A percentile compares a stretch with the other conserved stretches of the same genome.
Evolutionary conservation across 2,113 vertebrate species (phyloP).

Genomic region (Campylomormyrus numenius): DNA sequence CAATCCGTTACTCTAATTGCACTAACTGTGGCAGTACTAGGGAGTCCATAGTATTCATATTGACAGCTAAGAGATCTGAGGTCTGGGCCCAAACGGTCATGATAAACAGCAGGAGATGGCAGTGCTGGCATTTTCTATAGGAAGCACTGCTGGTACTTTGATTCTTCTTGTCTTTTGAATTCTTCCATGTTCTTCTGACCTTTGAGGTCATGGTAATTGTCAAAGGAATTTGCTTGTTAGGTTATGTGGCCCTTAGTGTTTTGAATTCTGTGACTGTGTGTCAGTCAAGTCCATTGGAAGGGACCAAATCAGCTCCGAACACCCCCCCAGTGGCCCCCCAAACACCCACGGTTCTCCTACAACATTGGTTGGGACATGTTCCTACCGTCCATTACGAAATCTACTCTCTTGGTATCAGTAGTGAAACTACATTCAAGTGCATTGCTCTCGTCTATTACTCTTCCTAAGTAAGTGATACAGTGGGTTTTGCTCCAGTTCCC

Average conservation of each 20-base stretch:
- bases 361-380: not conserved
- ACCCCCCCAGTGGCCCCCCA: not conserved
- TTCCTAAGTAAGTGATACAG: not conserved
- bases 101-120: not conserved
- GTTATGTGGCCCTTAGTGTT: not conserved
- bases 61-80: not conserved
- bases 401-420: not conserved
- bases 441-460: not conserved
- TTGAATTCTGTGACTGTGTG: not conserved
- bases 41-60: not conserved
- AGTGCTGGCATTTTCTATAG: not conserved
- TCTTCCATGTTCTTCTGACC: not conserved
- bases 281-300: not conserved
- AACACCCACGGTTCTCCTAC: not conserved
- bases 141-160: not conserved
- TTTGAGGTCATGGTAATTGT: not conserved
- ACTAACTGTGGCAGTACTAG: not conserved
- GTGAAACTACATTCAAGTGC: constrained; percentile 9
- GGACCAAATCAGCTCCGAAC: not conserved
- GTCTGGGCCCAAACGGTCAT: not conserved
- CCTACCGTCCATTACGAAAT: not conserved
- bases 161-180: not conserved
- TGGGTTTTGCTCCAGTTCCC: not conserved
- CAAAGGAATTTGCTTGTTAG: not conserved
- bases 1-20: not conserved